These are phyloP conservation scores for Scaptomyza cyrtandrae DNA, from an alignment of 2,888 invertebrate genomes.

Conservation along the genomic window DNA sequence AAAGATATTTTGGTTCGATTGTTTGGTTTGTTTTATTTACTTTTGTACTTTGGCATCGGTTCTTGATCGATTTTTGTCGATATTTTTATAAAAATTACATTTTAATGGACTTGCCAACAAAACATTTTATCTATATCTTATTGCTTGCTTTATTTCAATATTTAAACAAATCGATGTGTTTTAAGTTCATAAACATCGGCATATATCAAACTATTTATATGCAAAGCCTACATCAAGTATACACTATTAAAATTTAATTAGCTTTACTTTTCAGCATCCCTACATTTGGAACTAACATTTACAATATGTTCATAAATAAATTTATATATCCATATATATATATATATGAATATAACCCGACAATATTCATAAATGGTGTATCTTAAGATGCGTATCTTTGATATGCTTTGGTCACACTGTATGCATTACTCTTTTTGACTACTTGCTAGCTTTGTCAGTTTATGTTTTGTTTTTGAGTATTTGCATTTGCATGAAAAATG, in stretches of 20 bases:
- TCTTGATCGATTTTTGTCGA: background rate
- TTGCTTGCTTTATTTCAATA: too few species aligned
- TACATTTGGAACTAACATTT: background rate
- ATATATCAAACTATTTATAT: too few species aligned
- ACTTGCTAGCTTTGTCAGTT: background rate
- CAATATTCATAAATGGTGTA: conserved; percentile 9
- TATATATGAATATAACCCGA: background rate
- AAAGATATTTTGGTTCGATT: conserved; percentile 11
- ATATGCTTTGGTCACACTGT: conserved; percentile 35
- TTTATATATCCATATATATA: too few species aligned
- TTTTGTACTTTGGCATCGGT: background rate
- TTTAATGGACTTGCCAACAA: background rate
- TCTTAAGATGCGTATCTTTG: conserved; percentile 33
- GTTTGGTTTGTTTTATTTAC: background rate
- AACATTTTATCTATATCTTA: too few species aligned
- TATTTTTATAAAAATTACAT: background rate
- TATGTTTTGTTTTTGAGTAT: conserved; percentile 17
- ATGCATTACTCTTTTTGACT: conserved; percentile 20
- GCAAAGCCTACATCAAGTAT: background rate
- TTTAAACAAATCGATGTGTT: too few species aligned
- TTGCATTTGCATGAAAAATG: conserved; percentile 42
- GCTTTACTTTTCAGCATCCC: background rate
- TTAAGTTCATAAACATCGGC: too few species aligned
- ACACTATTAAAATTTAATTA: background rate
- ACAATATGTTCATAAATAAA: too few species aligned